Evolutionary conservation across 2,797 vertebrate genomes (phyloP), one percentile per base, ranked within the genome.

Genomic region (Centroberyx gerrardi): DNA sequence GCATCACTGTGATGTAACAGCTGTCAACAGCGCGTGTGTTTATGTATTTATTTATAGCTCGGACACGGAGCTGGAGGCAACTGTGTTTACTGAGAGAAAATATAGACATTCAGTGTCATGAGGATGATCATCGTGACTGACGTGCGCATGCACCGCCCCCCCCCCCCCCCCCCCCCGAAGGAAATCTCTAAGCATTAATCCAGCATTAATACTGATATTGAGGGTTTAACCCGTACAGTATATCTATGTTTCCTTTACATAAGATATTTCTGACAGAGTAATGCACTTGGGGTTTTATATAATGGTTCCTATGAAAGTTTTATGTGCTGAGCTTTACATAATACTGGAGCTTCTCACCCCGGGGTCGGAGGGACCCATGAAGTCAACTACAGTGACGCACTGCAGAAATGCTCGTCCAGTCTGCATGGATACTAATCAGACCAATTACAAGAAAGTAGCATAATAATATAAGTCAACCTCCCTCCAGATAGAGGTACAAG

Each of bases 21-120:
- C 91, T 91, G 93, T 85, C 86, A 80, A 56, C 89, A 72, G 81
- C 81, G 52, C 65, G 84, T 68, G 68, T 87, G 81, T 90, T 86
- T 89, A 77, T 8, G 5, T 6, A n/a, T 82, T 87, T 93, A 93
- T 93, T 92, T 75, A 90, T 94, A 94, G 87, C 62, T 54, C 28
- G 0, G 68, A 67, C 70, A 88, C 70, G 81, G 81, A 85, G 87
- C 85, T 67, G 76, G 75, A 28, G 40, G 48, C 72, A 1, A 27
- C 31, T 27, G 55, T 29, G 52, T 73, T 77, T 68, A 72, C 40
- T 62, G 74, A 85, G 68, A 84, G 63, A 68, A 68, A 86, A 88
- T 49, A 49, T 61, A 74, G 79, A 84, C 79, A 78, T 80, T 53
- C 13, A 38, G 68, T 40, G 67, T 56, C n/a, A 72, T 80, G 80